Conservation (phyloP, 2,113 vertebrate species). For the Ivindomyrus marchei region DNA sequence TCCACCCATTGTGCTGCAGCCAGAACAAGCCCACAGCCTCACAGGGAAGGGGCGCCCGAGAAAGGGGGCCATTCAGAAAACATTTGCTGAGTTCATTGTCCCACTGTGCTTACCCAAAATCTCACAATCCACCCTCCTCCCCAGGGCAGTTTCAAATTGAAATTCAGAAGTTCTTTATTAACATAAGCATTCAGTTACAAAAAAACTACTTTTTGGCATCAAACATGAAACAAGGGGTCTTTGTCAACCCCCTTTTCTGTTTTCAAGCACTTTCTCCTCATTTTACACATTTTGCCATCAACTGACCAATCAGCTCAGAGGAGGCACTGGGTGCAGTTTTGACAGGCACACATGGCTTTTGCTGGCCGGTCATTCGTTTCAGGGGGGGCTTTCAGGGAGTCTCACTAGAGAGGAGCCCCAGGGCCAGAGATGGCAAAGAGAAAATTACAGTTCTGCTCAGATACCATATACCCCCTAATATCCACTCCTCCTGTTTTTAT, state of each 20-base stretch:
- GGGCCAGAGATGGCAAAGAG: neutral
- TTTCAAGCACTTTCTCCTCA: neutral
- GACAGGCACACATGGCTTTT: neutral
- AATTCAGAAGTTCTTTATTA: neutral
- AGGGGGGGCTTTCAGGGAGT: neutral
- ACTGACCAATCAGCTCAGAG: neutral
- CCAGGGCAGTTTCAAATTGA: neutral
- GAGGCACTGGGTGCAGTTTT: neutral
- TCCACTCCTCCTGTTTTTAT: neutral
- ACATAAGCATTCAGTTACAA: neutral
- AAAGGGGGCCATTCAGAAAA: conserved; percentile 18
- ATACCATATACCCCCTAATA: neutral
- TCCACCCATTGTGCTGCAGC: conserved; percentile 3
- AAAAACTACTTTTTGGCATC: neutral
- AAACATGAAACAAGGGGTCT: neutral
- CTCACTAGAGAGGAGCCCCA: neutral
- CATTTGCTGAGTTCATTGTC: conserved; percentile 24
- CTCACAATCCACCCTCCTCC: neutral
- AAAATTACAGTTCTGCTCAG: neutral
- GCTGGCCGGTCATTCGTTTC: neutral
- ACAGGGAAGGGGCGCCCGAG: neutral
- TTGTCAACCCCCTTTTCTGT: neutral
- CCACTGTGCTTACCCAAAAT: neutral
- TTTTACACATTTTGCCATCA: neutral
- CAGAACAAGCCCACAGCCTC: conserved; percentile 5